Evolutionary conservation across 1,140 invertebrate genomes (phyloP).

Genomic region (Drosophila parabipectinata): DNA sequence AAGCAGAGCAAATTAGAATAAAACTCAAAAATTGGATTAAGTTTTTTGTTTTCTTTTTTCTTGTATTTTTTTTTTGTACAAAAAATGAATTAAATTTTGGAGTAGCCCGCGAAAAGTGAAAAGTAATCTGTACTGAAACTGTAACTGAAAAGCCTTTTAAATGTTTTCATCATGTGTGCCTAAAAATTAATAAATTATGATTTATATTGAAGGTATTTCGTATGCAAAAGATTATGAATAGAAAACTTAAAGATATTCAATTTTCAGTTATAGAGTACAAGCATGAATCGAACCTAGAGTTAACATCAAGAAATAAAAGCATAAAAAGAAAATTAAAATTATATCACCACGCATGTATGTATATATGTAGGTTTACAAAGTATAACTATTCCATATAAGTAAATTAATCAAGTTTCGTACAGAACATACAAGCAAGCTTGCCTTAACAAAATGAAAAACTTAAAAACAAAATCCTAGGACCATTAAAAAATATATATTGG

Average conservation of each 20-base stretch:
- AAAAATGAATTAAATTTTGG: constrained; percentile 44
- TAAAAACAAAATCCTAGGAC: constrained; percentile 63
- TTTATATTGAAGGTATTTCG: constrained; percentile 71
- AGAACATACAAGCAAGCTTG: constrained; percentile 43
- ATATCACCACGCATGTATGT: constrained; percentile 77
- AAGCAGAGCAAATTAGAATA: constrained; percentile 75
- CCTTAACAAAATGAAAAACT: constrained; percentile 56
- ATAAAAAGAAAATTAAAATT: constrained; percentile 77
- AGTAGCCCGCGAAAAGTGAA: constrained; percentile 56
- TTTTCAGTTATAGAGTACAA: constrained; percentile 46
- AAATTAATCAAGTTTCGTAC: constrained; percentile 38
- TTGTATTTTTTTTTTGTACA: constrained; percentile 52
- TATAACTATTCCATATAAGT: constrained; percentile 43
- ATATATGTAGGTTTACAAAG: constrained; percentile 40
- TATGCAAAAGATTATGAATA: constrained; percentile 56
- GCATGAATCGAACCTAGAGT: constrained; percentile 43
- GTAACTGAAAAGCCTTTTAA: constrained; percentile 46
- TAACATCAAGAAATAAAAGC: constrained; percentile 61
- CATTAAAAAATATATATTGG: constrained; percentile 39
- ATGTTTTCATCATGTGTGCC: constrained; percentile 38
- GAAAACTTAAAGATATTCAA: constrained; percentile 53
- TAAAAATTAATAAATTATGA: constrained; percentile 71
- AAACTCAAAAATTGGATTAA: constrained; percentile 73
- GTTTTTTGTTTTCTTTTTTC: constrained; percentile 47
- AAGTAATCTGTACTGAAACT: constrained; percentile 17